Evolutionary conservation across 92 coral and sea anemone genomes (phyloP).

Genomic region (Nematostella vectensis): DNA sequence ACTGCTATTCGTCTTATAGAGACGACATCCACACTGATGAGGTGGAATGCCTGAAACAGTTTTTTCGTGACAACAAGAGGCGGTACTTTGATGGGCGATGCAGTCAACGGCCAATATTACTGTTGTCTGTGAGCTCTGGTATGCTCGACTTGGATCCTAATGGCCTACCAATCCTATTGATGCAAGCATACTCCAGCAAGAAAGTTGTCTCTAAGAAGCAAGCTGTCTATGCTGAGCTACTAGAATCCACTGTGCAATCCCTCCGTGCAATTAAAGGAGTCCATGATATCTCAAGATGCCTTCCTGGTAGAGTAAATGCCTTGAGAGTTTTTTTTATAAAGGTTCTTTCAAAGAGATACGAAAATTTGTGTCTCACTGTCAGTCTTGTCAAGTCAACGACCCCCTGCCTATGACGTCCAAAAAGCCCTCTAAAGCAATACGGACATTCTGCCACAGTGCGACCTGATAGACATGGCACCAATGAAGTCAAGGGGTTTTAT

Average conservation of each 20-base stretch:
- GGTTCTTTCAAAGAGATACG: too few relatives aligned
- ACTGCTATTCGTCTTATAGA: too few relatives aligned
- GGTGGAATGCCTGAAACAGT: neutral
- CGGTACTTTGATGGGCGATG: neutral
- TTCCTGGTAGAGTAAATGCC: constrained; percentile 12
- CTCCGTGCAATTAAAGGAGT: neutral
- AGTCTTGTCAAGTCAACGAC: too few relatives aligned
- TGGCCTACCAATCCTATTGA: neutral
- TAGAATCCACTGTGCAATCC: neutral
- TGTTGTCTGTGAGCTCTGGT: neutral
- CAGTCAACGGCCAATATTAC: neutral
- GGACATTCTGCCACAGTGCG: constrained; percentile 8
- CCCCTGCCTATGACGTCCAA: too few relatives aligned
- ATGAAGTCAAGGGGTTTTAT: constrained; percentile 9
- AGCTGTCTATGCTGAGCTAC: neutral
- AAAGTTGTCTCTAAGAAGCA: neutral
- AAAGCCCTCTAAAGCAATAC: constrained; percentile 7
- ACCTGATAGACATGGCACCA: constrained; percentile 25
- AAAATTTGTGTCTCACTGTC: constrained; percentile 4
- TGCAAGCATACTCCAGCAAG: neutral
- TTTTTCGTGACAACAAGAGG: neutral
- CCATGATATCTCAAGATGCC: neutral
- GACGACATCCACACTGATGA: neutral
- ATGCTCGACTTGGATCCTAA: neutral
- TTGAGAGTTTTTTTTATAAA: neutral